Base-by-base conservation (phyloP, 2,888 invertebrate genomes). In the Acanthoscelides obtectus region DNA sequence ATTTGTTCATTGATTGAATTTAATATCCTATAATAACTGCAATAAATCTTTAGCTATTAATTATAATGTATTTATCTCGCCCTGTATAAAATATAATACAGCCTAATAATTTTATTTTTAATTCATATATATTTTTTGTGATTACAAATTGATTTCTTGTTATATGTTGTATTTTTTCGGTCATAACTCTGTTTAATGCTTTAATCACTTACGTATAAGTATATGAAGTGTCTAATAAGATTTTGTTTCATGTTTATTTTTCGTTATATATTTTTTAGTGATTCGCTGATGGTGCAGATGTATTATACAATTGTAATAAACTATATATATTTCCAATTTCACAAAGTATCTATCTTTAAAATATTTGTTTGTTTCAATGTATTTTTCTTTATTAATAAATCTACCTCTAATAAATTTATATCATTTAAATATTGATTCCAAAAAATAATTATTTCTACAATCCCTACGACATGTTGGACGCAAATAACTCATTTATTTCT, bases 341-440 rank as follows among this genome's bases (percentile, higher is more conserved):
- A 80, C 80, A 81, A 81, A 81, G 79, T 81, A 79, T 82, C 81
- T 72, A 82, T 80, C 80, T 71, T 66, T 78, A 80, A 79, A 80
- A 79, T 79, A 81, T 79, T 83, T 84, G 81, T 83, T 86, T 83
- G 83, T 85, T 84, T 45, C 83, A 79, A 82, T 82, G 83, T 86
- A 84, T 80, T 85, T 83, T 84, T 83, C 82, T 84, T 84, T 83
- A 85, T 84, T 85, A 85, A 85, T 86, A 86, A 86, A 86, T 86
- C 86, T 86, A 86, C 86, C 86, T 86, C 86, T 86, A 85, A 84
- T 83, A 78, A 78, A 45, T 45, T 45, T 45, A 45, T 45, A 45
- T 45, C 45, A 45, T 45, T 45, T 45, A 12, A 45, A 45, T 45
- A 45, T 45, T 45, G 6, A 6, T 25, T 25, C 3, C 25, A 25